Evolutionary conservation across 2,888 invertebrate genomes (phyloP).

Genomic region (Hirtodrosophila cameraria): DNA sequence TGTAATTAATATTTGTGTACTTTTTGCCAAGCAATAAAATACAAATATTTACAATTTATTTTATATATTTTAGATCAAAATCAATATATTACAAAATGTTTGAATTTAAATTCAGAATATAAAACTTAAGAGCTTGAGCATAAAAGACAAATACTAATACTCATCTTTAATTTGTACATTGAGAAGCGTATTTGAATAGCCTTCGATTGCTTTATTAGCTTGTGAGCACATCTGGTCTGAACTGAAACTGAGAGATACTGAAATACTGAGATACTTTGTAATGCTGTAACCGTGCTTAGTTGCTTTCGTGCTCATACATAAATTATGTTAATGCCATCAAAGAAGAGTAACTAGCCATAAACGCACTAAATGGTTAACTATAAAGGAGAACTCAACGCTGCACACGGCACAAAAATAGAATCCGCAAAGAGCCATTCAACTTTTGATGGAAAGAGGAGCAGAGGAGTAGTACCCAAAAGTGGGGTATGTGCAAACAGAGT

Average conservation of each 20-base stretch:
- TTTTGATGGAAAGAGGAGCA: conserved; percentile 36
- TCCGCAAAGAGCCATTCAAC: conserved; percentile 37
- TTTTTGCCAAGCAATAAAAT: not conserved
- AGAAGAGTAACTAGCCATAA: conserved; percentile 72
- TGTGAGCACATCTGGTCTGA: conserved; percentile 9
- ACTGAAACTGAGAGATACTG: conserved; percentile 31
- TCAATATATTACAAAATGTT: too few species aligned
- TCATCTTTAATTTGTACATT: conserved; percentile 11
- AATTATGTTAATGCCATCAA: conserved; percentile 77
- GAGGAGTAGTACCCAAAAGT: too few species aligned
- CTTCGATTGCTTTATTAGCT: conserved; percentile 63
- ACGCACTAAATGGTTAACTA: conserved; percentile 68
- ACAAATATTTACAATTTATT: not conserved
- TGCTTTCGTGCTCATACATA: conserved; percentile 75
- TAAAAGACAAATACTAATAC: too few species aligned
- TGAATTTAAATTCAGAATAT: too few species aligned
- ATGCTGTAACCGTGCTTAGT: conserved; percentile 60
- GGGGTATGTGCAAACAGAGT: conserved; percentile 39
- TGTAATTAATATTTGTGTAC: conserved; percentile 31
- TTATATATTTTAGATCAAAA: not conserved
- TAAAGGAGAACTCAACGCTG: conserved; percentile 43
- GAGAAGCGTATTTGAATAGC: conserved; percentile 15
- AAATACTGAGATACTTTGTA: too few species aligned
- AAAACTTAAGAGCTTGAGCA: too few species aligned
- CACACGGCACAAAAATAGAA: conserved; percentile 33